Evolutionary conservation across 2,113 vertebrate species (phyloP), one percentile per base, ranked within the genome.

Genomic region (Lagopus leucura): DNA sequence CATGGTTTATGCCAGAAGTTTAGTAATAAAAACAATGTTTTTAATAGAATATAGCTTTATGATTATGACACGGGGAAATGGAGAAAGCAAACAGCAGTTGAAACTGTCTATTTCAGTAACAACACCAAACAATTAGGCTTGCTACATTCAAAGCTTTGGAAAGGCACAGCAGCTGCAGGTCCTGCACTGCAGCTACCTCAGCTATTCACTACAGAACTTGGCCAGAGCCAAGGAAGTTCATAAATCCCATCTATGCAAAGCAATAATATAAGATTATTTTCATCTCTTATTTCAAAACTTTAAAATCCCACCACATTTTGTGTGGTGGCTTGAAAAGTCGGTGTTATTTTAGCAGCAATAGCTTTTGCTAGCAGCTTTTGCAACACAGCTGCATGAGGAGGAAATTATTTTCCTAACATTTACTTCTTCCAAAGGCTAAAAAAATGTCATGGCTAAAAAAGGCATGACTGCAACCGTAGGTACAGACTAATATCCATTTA

Each of bases 341-440:
- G 86, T 91, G 94, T 84, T 94, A 95, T 95, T 95, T 95, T 86
- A 96, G 76, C 73, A 93, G 82, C 86, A 88, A 78, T 75, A 86
- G 79, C 76, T 94, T 91, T 91, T 34, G 20, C 79, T 72, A 75
- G 57, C 91, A 93, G 93, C 88, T 93, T 93, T 90, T 73, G 48
- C 63, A 93, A 90, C 88, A 90, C 93, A 96, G 86, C 80, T 75
- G 73, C 4, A 1, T 14, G 43, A 48, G n/a, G 58, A 93, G 58
- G 75, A 94, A 95, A 93, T 95, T 72, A 72, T 76, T 93, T 94
- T 86, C 82, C 61, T 91, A 95, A 92, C 90, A 94, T 94, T 94
- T 92, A 85, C 86, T 92, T 86, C 92, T 88, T 90, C 48, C 66
- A 81, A 95, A 90, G 92, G 76, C 82, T 95, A 93, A 91, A 94